Percentiles rank a stretch among this genome's conserved stretches.
Evolutionary conservation across 2,113 vertebrate genomes (phyloP).

Genomic region (Hystrix cristata): DNA sequence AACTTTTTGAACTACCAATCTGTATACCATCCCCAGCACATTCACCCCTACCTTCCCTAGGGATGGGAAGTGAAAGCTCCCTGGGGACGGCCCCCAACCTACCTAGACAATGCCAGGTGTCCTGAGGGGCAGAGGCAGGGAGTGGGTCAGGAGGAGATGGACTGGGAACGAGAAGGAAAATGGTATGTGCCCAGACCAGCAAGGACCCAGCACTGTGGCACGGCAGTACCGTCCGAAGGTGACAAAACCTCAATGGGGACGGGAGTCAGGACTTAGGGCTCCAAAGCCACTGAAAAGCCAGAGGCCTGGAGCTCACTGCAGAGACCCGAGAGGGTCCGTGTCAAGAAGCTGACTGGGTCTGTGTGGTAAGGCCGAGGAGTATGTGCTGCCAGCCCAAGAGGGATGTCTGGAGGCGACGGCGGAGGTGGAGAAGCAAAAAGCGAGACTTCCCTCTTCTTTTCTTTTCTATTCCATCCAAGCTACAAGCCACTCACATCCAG

Average conservation of each 20-base stretch:
- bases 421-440: not conserved
- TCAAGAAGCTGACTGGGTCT: not conserved
- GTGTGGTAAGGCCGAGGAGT: not conserved
- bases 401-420: not conserved
- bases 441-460: not conserved
- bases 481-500: not conserved
- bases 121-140: not conserved
- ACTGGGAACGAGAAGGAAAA: not conserved
- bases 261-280: too few relatives aligned
- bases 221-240: rapidly evolving
- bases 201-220: rapidly evolving
- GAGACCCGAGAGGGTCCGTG: not conserved
- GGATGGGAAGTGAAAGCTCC: not conserved
- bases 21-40: too few relatives aligned
- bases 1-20: not conserved
- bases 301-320: not conserved
- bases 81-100: not conserved
- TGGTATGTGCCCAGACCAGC: not conserved
- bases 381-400: not conserved
- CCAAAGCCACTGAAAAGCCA: not conserved
- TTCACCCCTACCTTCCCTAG: not conserved
- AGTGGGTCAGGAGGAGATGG: not conserved
- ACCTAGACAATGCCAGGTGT: not conserved
- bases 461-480: not conserved
- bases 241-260: not conserved